These are phyloP conservation scores for Rhincodon typus DNA, from an alignment of 2,797 vertebrate genomes.

Conservation along the genomic window DNA sequence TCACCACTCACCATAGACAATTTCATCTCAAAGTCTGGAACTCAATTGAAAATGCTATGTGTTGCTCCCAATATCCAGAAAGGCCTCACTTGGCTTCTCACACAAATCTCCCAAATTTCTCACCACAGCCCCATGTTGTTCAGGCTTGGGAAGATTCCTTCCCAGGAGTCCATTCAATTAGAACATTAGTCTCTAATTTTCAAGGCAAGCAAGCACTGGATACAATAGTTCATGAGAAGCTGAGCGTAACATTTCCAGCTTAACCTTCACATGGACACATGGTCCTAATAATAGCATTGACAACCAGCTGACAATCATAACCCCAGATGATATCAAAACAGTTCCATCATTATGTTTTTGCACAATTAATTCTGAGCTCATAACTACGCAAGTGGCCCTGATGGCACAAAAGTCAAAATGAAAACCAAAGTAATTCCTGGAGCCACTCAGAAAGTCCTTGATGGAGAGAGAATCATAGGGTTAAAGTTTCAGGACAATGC, in stretches of 20 bases:
- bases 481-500: background rate
- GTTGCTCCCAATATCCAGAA: no score
- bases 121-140: no score
- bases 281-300: background rate
- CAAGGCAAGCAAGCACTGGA: background rate
- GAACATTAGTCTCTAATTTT: background rate
- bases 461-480: background rate
- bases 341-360: background rate
- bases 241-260: background rate
- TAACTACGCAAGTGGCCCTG: background rate
- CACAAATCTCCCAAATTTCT: no score
- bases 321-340: background rate
- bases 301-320: background rate
- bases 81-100: no score
- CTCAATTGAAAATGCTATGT: no score
- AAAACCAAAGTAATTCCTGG: background rate
- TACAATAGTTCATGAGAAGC: background rate
- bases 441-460: background rate
- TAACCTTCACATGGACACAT: background rate
- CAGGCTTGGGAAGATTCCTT: no score
- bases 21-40: no score
- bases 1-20: no score
- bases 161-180: background rate
- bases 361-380: background rate
- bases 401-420: constrained; percentile 2